Evolutionary conservation across 2,797 vertebrate species (phyloP), one percentile per base, ranked within the genome.

Genomic region (Cyprinella venusta): DNA sequence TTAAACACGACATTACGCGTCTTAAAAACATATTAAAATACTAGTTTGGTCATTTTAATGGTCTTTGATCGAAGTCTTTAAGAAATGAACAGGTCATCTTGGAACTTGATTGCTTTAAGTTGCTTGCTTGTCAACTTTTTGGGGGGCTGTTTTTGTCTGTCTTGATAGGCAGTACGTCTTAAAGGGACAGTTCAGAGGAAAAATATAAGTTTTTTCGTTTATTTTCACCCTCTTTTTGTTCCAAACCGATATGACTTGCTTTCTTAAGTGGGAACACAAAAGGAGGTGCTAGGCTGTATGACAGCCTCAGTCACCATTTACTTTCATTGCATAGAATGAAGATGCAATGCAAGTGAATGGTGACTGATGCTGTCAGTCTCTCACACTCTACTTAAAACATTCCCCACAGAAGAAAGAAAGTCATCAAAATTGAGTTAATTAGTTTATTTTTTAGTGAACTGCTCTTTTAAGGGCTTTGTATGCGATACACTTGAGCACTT

Each of bases 261-360:
- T 54, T 50, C 19, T 59, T 40, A 0, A 24, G 2, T 76, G 48
- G 12, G 8, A 40, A 15, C 21, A 9, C n/a, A 18, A 24, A 59
- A 24, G 7, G 16, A 67, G 13, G 40, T 24, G 72, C 42, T 76
- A 24, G 15, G 15, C 21, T 76, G 13, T 1, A 24, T 76, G 72
- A 76, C 36, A 76, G 52, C 13, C 33, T 76, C 36, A 24, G 72
- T 76, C 72, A 59, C 72, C 72, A 42, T 76, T 59, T 13, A 40
- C 8, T 40, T 76, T 59, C 13, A 38, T 59, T 76, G 21, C 52
- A 26, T 24, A 13, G 33, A 18, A 1, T 75, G n/a, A 76, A 40
- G 72, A 59, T 76, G 15, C 36, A 56, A 2, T 59, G 33, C 54
- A 40, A 59, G 21, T 42, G 36, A 61, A 40, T 59, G 74, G 74